Evolutionary conservation across 2,113 vertebrate genomes (phyloP), one percentile per base, ranked within the genome.

Genomic region (Phaethornis superciliosus): DNA sequence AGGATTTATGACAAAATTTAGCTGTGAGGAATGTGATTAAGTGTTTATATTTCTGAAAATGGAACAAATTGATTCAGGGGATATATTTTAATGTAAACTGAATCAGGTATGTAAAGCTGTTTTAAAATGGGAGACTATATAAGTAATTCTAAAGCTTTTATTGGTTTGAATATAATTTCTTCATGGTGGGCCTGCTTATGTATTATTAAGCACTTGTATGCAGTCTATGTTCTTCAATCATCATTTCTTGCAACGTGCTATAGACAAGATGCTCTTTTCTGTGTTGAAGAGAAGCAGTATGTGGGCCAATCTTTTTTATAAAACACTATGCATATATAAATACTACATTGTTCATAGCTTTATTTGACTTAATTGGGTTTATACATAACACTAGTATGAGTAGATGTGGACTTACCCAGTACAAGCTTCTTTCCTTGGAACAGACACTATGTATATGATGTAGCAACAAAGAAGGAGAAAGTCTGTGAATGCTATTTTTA

Each of bases 321-420:
- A 99, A 98, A 99, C 98, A 99, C 99, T 99, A 99, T 99, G 99
- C 99, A 99, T 99, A 99, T 99, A 99, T 99, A 99, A 98, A 99
- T 99, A 99, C 97, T 97, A 98, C 99, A 99, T 99, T 99, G 98
- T 99, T 98, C 99, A 99, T 99, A 99, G 99, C 99, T 99, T 99
- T 99, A 99, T 99, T 99, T 99, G 98, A 98, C 97, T 98, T 98
- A 97, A 97, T 98, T 97, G 97, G 98, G 98, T 98, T 99, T 98
- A 97, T 98, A 99, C 97, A 98, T 98, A 98, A 98, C 97, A 97
- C 98, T 99, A 99, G 98, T 98, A 96, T 97, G 98, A 99, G 96
- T 98, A 99, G 98, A 98, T 96, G 98, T 98, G 98, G 98, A 98
- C 98, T 98, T 98, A 98, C 97, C 98, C 98, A 98, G 97, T 98